phyloP scores from a whole-genome alignment of 2,797 vertebrate species.

The Hypotaenidia philippensis region DNA sequence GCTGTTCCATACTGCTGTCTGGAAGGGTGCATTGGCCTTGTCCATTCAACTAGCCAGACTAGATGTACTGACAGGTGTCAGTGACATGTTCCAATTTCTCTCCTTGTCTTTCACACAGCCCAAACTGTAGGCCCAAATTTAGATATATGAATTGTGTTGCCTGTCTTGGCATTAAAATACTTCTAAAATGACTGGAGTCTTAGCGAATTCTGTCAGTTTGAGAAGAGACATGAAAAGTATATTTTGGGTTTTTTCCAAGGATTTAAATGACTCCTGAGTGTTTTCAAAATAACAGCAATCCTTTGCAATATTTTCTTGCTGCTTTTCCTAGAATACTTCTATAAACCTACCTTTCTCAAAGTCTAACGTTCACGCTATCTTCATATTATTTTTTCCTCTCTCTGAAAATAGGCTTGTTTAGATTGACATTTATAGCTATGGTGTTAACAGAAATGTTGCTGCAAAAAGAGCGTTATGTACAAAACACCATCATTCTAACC shows the following conservation, averaged over 20 bases:
- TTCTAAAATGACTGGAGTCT: background rate
- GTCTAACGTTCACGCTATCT: background rate
- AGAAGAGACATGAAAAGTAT: background rate
- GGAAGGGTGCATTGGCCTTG: background rate
- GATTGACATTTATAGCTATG: background rate
- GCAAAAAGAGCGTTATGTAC: constrained; percentile 7
- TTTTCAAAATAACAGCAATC: constrained; percentile 4
- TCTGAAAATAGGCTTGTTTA: background rate
- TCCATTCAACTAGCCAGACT: background rate
- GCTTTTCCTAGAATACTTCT: background rate
- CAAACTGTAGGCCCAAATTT: background rate
- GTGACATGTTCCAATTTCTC: background rate
- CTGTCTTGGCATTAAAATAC: background rate
- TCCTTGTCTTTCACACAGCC: fast-evolving
- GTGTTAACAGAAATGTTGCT: background rate
- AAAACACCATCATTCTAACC: background rate
- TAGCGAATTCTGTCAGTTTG: constrained; percentile 3
- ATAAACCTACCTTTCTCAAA: background rate
- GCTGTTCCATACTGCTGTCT: background rate
- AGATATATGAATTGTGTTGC: background rate
- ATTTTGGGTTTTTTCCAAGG: background rate
- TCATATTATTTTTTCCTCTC: background rate
- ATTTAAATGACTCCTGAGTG: background rate
- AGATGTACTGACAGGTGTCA: background rate
- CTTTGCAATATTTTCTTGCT: background rate